These are phyloP conservation scores for Perdita meconis DNA, from an alignment of 2,888 invertebrate genomes.

Conservation along the genomic window DNA sequence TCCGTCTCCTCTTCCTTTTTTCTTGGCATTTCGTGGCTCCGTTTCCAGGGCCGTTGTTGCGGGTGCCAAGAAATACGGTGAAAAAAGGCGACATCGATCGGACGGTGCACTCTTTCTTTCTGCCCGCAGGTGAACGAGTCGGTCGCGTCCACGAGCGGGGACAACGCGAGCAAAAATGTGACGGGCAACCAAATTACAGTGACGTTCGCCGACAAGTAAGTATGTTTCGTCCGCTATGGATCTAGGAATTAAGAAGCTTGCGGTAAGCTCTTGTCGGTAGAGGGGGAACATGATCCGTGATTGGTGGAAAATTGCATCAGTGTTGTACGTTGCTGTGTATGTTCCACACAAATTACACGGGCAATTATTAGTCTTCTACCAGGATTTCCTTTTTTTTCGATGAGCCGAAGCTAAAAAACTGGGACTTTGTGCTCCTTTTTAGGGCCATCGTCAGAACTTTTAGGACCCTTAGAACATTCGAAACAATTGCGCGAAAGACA, in stretches of 20 bases:
- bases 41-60: neutral
- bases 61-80: neutral
- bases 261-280: neutral
- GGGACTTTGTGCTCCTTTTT: too few relatives aligned
- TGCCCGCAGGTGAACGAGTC: conserved; percentile 78
- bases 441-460: too few relatives aligned
- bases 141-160: conserved; percentile 85
- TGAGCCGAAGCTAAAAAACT: too few relatives aligned
- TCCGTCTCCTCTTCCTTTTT: conserved; percentile 4
- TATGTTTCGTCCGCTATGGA: conserved; percentile 43
- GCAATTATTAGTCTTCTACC: too few relatives aligned
- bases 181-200: conserved; percentile 82
- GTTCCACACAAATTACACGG: too few relatives aligned
- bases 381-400: too few relatives aligned
- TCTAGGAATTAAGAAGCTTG: too few relatives aligned
- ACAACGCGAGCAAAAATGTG: conserved; percentile 80
- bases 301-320: too few relatives aligned
- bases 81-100: conserved; percentile 1
- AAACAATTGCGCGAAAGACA: too few relatives aligned
- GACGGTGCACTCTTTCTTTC: conserved; percentile 7
- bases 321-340: too few relatives aligned
- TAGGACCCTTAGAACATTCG: too few relatives aligned
- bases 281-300: too few relatives aligned
- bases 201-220: conserved; percentile 81
- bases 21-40: conserved; percentile 10